Conservation (phyloP, 2,797 vertebrate genomes). For the Oceanodroma leucorhoa region DNA sequence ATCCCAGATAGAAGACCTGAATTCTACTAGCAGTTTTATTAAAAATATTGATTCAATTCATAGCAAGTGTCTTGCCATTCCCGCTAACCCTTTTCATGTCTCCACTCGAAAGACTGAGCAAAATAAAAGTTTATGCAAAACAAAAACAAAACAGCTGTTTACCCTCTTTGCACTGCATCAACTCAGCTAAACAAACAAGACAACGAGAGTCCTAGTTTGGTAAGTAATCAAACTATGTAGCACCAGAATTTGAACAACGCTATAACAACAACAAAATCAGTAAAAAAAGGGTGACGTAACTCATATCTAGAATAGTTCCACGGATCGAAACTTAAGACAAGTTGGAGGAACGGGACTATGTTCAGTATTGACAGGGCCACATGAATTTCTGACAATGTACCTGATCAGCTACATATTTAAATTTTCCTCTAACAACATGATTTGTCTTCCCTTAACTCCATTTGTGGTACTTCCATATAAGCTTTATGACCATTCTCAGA, state of each 20-base stretch:
- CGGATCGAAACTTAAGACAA: background rate
- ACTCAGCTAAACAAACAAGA: background rate
- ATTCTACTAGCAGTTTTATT: background rate
- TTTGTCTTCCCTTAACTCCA: background rate
- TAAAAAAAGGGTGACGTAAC: background rate
- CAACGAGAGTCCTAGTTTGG: background rate
- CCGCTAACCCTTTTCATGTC: background rate
- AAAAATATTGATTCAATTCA: background rate
- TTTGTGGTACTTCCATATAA: background rate
- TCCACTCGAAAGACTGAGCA: background rate
- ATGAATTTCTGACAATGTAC: background rate
- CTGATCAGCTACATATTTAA: background rate
- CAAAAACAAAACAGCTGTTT: background rate
- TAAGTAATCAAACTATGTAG: background rate
- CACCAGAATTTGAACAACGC: background rate
- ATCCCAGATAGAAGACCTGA: accelerated
- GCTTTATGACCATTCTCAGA: background rate
- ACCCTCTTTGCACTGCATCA: background rate
- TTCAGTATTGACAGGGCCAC: background rate
- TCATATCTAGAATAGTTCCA: background rate
- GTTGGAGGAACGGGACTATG: background rate
- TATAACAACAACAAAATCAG: background rate
- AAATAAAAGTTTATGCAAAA: background rate
- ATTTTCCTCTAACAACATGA: background rate
- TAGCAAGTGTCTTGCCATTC: background rate